Base-by-base conservation (phyloP, 1,140 invertebrate species). In the Aphidius gifuensis region DNA sequence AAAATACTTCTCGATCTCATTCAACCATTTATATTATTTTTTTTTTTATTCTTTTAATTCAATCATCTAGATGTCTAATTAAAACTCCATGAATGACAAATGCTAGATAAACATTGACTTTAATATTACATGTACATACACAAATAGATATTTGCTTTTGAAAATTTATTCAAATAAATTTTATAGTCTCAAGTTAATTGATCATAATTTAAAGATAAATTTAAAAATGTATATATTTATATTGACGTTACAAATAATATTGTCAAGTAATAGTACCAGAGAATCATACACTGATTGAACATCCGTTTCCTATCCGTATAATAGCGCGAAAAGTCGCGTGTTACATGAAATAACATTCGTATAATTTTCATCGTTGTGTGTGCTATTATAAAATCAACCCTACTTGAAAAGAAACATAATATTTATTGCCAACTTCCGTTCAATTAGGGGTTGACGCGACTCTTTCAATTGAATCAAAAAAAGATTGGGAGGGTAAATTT, bases 341-440 rank as follows among this genome's bases (percentile, higher is more conserved):
- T 21, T 58, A 58, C 43, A n/a, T 5, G 4, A 32, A 32, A 51
- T 49, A 65, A 60, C 44, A 50, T 32, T 57, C 58, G 50, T 64
- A 65, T 67, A 59, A 58, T 60, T 72, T 65, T 72, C 62, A 64
- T 69, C 69, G 58, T 51, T 39, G 9, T n/a, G 11, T 59, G 54
- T 38, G 66, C 67, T 65, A 74, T 75, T 77, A 73, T 75, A 75
- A 76, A 77, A 73, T 70, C 69, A 67, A 66, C 69, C 68, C 68
- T 65, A 65, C 55, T 38, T 61, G 48, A 43, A 63, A 49, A 69
- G 68, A 71, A 74, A 71, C 72, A 69, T 73, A 74, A 77, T 77
- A 77, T 77, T 77, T 77, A 77, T 77, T 75, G 74, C 74, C 64
- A 55, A 73, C 69, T 75, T 77, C 75, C 75, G 74, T 77, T 77